Evolutionary conservation across 2,888 invertebrate genomes (phyloP).

Genomic region (Melolontha melolontha): DNA sequence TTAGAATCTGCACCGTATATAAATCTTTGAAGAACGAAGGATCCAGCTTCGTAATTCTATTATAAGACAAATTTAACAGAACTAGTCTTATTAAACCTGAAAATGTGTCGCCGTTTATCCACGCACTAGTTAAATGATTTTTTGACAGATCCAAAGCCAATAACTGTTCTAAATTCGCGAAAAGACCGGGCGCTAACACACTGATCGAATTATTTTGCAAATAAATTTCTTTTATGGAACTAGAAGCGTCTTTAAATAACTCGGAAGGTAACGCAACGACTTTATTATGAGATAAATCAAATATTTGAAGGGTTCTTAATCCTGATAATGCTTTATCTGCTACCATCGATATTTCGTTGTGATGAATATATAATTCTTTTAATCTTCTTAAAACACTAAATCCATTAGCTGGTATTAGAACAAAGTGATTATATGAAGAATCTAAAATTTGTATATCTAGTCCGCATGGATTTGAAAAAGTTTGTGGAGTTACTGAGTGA

Average conservation of each 20-base stretch:
- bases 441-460: slow-evolving; percentile 87
- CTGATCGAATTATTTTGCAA: slow-evolving; percentile 92
- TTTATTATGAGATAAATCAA: slow-evolving; percentile 92
- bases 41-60: slow-evolving; percentile 83
- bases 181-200: slow-evolving; percentile 85
- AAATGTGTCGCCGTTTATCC: slow-evolving; percentile 88
- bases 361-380: slow-evolving; percentile 83
- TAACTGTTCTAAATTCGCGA: slow-evolving; percentile 86
- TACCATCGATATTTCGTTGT: slow-evolving; percentile 90
- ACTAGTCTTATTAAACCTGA: slow-evolving; percentile 90
- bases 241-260: slow-evolving; percentile 83
- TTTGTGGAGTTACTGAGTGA: slow-evolving; percentile 57
- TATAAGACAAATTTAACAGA: slow-evolving; percentile 86
- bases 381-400: slow-evolving; percentile 84
- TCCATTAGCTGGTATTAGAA: slow-evolving; percentile 83
- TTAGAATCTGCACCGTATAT: slow-evolving; percentile 87
- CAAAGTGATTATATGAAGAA: slow-evolving; percentile 87
- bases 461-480: slow-evolving; percentile 71
- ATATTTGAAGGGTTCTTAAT: slow-evolving; percentile 82
- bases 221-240: slow-evolving; percentile 88
- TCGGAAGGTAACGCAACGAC: slow-evolving; percentile 88
- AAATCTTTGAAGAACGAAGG: slow-evolving; percentile 87
- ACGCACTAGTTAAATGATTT: slow-evolving; percentile 87
- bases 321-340: slow-evolving; percentile 86
- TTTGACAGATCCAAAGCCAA: slow-evolving; percentile 85